Evolutionary conservation across 2,888 invertebrate genomes (phyloP), one percentile per base, ranked within the genome.

Genomic region (Helleia helle): DNA sequence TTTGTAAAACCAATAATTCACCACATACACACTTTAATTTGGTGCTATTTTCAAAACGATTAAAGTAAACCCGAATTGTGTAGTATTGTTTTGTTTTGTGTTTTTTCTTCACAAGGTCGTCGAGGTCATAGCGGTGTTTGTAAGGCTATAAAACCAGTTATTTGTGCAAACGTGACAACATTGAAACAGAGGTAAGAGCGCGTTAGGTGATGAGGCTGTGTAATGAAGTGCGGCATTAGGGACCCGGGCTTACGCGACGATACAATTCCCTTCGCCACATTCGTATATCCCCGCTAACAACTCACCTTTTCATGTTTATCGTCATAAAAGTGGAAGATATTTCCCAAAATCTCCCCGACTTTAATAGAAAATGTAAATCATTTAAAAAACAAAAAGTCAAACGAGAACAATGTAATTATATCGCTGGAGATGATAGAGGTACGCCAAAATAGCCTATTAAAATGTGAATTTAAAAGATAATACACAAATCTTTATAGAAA

Each of bases 1-100:
- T 71, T 70, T 62, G 59, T 65, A 68, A 72, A 75, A 67, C 72
- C 77, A 74, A 80, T 81, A 80, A 80, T 76, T 80, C 77, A 79
- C 65, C 67, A 64, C 59, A 62, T 22, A 11, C 71, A 70, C 65
- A 70, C 69, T 72, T 80, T 74, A 73, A 79, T 81, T 77, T 77
- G 58, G 54, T 58, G 56, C 64, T 62, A 71, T 71, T 69, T 64
- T 52, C 52, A 55, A 60, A 56, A 54, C 57, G 51, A 59, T 61
- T 60, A 58, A 42, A 36, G 34, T 45, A 37, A 42, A 44, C 15
- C 17, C n/a, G n/a, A n/a, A n/a, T n/a, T n/a, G n/a, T n/a, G n/a
- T n/a, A n/a, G n/a, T n/a, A n/a, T n/a, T n/a, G n/a, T n/a, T n/a
- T n/a, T n/a, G n/a, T n/a, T n/a, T n/a, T n/a, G n/a, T n/a, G n/a